phyloP scores from a whole-genome alignment of 2,797 vertebrate genomes.

The Rhincodon typus region DNA sequence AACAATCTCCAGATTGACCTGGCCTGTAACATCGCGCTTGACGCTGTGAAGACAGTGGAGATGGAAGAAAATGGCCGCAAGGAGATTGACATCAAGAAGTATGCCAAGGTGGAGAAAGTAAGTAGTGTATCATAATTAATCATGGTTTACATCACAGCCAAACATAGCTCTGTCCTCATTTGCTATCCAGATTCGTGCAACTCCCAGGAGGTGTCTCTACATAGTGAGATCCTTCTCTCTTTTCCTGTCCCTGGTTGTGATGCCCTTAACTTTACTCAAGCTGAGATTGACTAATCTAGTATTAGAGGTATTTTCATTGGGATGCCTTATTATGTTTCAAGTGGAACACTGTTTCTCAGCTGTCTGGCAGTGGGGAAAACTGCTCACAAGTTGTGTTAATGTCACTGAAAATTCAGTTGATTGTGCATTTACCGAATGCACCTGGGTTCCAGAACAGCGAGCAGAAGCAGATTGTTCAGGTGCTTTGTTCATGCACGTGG shows the following conservation, averaged over 20 bases:
- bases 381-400: not conserved
- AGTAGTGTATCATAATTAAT: not conserved
- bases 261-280: too few species aligned
- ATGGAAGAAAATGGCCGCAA: conserved; percentile 81
- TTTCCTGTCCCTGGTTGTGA: not conserved
- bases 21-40: conserved; percentile 82
- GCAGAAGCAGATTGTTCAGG: too few species aligned
- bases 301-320: not conserved
- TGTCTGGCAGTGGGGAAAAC: not conserved
- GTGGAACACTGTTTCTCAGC: not conserved
- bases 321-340: not conserved
- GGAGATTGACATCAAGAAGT: conserved; percentile 95
- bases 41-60: conserved; percentile 83
- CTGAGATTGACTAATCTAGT: too few species aligned
- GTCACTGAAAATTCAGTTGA: not conserved
- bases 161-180: not conserved
- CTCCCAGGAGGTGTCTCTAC: not conserved
- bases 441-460: not conserved
- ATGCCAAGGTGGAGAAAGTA: conserved; percentile 92
- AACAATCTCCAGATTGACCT: conserved; percentile 79
- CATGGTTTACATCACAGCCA: not conserved
- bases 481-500: not conserved
- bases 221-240: not conserved
- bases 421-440: not conserved
- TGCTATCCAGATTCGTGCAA: not conserved